phyloP scores from a whole-genome alignment of 2,888 invertebrate genomes.

The Eulithis testata region DNA sequence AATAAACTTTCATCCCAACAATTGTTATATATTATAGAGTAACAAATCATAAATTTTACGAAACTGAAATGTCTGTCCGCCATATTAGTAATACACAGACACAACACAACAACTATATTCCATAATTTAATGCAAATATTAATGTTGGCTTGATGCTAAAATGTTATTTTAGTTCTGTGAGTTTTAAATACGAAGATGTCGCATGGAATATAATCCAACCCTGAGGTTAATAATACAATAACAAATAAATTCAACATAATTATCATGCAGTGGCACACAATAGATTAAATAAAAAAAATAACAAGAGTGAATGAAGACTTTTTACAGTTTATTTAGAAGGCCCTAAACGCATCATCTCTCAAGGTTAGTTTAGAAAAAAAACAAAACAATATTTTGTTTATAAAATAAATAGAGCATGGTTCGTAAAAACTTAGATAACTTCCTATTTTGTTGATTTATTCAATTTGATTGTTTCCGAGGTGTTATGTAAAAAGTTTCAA shows the following conservation, averaged over 20 bases:
- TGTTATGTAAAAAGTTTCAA: constrained; percentile 12
- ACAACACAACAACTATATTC: too few species aligned
- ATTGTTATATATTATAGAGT: too few species aligned
- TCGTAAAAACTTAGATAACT: constrained; percentile 25
- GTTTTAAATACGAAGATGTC: too few species aligned
- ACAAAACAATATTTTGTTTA: constrained; percentile 13
- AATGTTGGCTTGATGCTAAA: too few species aligned
- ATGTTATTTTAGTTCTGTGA: too few species aligned
- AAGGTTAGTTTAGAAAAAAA: constrained; percentile 22
- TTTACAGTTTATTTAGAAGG: constrained; percentile 21
- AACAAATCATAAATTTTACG: too few species aligned
- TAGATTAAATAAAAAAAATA: background rate
- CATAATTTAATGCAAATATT: too few species aligned
- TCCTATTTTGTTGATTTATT: constrained; percentile 21
- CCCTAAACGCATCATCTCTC: constrained; percentile 28
- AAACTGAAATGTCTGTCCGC: too few species aligned
- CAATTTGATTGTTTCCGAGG: constrained; percentile 13
- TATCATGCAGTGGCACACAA: background rate
- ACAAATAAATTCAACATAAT: background rate
- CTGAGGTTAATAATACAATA: background rate
- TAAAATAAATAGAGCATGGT: constrained; percentile 28
- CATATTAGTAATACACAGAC: too few species aligned
- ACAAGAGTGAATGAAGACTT: constrained; percentile 14
- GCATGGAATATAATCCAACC: too few species aligned
- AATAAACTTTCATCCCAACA: too few species aligned